These are phyloP conservation scores for Drosophila parthenogenetica DNA, from an alignment of 2,888 invertebrate species.

Conservation along the genomic window DNA sequence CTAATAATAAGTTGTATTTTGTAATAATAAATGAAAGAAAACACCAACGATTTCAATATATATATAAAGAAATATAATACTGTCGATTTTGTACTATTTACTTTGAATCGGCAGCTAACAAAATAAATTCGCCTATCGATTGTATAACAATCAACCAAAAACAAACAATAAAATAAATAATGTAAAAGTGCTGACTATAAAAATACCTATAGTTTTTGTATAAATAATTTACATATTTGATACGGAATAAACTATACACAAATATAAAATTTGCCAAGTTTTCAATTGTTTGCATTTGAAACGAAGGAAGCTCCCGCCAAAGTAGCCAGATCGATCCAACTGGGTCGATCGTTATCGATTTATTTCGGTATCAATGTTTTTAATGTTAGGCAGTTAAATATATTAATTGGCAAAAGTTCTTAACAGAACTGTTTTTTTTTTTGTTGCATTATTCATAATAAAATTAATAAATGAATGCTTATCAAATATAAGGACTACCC, in stretches of 20 bases:
- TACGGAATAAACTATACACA: slow-evolving; percentile 65
- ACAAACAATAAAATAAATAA: slow-evolving; percentile 26
- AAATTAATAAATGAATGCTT: neutral
- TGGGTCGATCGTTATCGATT: neutral
- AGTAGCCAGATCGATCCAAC: slow-evolving; percentile 4
- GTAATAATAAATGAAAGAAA: slow-evolving; percentile 64
- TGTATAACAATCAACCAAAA: slow-evolving; percentile 57
- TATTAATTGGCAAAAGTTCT: neutral
- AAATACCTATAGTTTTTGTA: slow-evolving; percentile 50
- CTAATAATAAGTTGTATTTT: slow-evolving; percentile 73
- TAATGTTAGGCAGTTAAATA: neutral
- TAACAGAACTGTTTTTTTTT: neutral
- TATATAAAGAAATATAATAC: neutral
- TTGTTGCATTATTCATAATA: too few species aligned
- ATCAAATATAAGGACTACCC: neutral
- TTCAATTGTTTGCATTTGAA: neutral
- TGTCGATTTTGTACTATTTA: slow-evolving; percentile 40
- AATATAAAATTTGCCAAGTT: slow-evolving; percentile 10
- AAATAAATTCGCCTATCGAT: slow-evolving; percentile 56
- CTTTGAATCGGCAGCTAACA: slow-evolving; percentile 25
- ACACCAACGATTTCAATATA: slow-evolving; percentile 61
- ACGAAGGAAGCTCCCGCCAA: neutral
- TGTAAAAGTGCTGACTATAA: slow-evolving; percentile 65
- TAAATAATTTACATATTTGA: slow-evolving; percentile 71
- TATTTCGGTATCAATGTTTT: neutral